These are phyloP conservation scores for Zapus hudsonius DNA, from an alignment of 2,113 vertebrate genomes.

Conservation along the genomic window DNA sequence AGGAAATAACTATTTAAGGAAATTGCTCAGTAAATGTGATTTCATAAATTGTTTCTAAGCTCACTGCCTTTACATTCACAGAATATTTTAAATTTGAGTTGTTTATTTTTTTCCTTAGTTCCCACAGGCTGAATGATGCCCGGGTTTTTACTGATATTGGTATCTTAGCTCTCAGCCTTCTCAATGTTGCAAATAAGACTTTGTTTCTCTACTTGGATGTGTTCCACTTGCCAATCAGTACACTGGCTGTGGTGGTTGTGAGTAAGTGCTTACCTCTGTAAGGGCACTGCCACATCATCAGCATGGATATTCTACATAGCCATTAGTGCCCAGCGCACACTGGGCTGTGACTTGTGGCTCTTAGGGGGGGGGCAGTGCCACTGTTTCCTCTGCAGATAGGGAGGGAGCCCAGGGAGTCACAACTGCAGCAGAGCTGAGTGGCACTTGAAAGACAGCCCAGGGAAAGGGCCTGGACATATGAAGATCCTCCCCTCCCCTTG, in stretches of 20 bases:
- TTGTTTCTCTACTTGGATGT: background rate
- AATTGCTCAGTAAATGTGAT: background rate
- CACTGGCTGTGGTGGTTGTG: accelerated
- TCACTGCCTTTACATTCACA: background rate
- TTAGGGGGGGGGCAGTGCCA: background rate
- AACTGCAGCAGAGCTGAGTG: accelerated
- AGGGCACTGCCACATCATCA: background rate
- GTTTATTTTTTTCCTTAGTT: background rate
- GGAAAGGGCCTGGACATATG: background rate
- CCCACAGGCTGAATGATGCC: background rate
- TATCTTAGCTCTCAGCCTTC: background rate
- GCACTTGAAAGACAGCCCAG: background rate
- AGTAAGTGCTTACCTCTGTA: accelerated
- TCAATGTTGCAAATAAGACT: background rate
- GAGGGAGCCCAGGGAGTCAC: background rate
- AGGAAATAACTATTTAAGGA: background rate
- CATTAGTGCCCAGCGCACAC: background rate
- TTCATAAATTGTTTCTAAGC: conserved; percentile 36
- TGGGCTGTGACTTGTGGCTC: background rate
- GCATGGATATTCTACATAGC: background rate
- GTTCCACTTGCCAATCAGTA: background rate
- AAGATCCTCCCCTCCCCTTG: background rate
- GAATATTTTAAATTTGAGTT: background rate
- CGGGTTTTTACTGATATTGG: background rate
- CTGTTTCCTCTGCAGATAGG: background rate